Evolutionary conservation across 2,113 vertebrate species (phyloP).

Genomic region (Melanocharis versteri): DNA sequence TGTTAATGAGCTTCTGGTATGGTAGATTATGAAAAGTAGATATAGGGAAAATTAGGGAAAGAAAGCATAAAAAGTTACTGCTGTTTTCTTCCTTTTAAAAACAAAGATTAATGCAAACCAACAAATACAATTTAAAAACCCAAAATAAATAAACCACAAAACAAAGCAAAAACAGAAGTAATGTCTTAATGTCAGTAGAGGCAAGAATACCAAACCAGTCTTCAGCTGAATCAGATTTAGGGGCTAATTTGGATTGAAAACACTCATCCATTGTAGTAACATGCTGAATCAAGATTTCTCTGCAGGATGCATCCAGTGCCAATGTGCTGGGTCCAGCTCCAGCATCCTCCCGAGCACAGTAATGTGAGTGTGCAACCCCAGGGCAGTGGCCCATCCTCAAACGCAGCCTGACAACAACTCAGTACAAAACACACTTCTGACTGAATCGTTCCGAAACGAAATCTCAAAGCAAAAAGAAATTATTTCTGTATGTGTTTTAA

Average conservation of each 20-base stretch:
- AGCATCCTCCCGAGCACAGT: neutral
- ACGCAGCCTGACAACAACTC: neutral
- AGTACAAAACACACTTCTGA: neutral
- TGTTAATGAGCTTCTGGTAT: neutral
- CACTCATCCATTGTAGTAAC: neutral
- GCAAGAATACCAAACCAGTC: neutral
- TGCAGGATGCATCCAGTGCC: neutral
- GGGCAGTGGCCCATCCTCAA: neutral
- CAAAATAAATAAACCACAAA: neutral
- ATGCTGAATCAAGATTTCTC: neutral
- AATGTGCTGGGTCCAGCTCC: neutral
- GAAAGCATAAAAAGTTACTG: neutral
- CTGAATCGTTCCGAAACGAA: neutral
- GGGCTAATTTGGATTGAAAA: neutral
- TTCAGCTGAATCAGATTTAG: neutral
- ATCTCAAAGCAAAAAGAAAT: neutral
- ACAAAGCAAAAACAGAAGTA: neutral
- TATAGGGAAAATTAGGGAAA: neutral
- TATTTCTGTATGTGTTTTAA: neutral
- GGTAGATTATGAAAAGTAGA: neutral
- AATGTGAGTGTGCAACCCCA: neutral
- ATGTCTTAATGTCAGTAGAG: neutral
- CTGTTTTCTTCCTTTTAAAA: neutral
- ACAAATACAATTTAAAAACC: neutral
- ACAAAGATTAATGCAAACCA: neutral